Evolutionary conservation across 2,113 vertebrate genomes (phyloP), one percentile per base, ranked within the genome.

Genomic region (Natator depressus): DNA sequence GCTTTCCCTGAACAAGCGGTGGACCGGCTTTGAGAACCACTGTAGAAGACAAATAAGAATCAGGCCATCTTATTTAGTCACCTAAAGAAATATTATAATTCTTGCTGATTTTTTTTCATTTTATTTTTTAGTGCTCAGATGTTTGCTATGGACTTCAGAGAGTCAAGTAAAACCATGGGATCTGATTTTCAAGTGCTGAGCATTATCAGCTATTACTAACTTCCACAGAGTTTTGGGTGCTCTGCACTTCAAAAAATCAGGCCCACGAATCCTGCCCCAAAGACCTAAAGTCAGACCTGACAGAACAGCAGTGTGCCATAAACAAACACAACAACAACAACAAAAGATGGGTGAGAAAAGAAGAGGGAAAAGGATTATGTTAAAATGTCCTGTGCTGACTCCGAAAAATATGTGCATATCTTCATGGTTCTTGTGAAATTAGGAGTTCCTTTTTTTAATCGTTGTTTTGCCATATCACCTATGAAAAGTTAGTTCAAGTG

Each of bases 321-420:
- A 94, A 87, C 38, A 85, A 90, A 83, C 55, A 57, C 24, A 57
- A 57, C 24, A 42, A 42, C 42, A 42, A 42, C 24, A 24, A 91
- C 53, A 87, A 91, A 88, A 5, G 69, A 91, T 65, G 65, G 82
- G 82, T 5, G 14, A 75, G 78, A 81, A 89, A 35, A 75, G 81
- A 78, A 89, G 84, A 9, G 51, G 51, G 51, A 17, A 53, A 53
- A 53, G 19, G 24, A 25, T 88, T 91, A 51, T 27, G 53, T 9
- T 62, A 65, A 87, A 87, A 94, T 25, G 10, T 90, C 47, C 57
- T 1, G 11, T 0, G 0, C 11, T 80, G 4, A 76, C 42, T 94
- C 76, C 54, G 27, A 17, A 16, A 79, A 49, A 76, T 11, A 72
- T 90, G 2, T 25, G 31, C 2, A 46, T 92, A 91, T 82, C 27